phyloP scores from a whole-genome alignment of 2,797 vertebrate genomes.

The Emydoidea blandingii region DNA sequence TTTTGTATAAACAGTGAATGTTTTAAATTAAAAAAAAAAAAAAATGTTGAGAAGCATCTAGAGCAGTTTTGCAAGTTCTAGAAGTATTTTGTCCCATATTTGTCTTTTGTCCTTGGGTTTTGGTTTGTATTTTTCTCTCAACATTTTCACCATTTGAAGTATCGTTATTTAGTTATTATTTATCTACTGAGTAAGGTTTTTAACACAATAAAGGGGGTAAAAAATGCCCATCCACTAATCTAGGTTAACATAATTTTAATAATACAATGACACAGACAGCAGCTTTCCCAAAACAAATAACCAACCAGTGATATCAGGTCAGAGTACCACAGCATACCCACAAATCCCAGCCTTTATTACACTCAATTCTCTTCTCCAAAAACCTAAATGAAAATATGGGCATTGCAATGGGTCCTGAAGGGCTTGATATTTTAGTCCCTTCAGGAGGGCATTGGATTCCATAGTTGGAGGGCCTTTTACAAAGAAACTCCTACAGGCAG shows the following conservation, averaged over 20 bases:
- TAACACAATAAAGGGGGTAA: not conserved
- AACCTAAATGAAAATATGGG: not conserved
- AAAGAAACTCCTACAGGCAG: not conserved
- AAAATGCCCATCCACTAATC: not conserved
- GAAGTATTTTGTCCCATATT: not conserved
- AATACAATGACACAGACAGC: rapidly evolving
- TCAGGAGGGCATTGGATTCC: not conserved
- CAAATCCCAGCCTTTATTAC: not conserved
- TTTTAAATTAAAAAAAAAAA: not conserved
- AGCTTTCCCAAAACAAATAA: not conserved
- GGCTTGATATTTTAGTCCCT: not conserved
- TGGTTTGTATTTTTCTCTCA: not conserved
- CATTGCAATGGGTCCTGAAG: not conserved
- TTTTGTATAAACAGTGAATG: not conserved
- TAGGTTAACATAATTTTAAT: not conserved
- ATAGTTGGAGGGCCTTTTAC: not conserved
- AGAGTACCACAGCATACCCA: not conserved
- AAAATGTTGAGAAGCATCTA: not conserved
- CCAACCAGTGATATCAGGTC: not conserved
- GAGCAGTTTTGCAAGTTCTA: not conserved
- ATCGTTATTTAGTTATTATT: not conserved
- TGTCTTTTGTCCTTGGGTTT: not conserved
- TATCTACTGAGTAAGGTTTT: not conserved
- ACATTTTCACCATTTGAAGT: not conserved
- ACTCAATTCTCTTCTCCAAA: not conserved